Evolutionary conservation across 2,797 vertebrate species (phyloP).

Genomic region (Triplophysa bombifrons): DNA sequence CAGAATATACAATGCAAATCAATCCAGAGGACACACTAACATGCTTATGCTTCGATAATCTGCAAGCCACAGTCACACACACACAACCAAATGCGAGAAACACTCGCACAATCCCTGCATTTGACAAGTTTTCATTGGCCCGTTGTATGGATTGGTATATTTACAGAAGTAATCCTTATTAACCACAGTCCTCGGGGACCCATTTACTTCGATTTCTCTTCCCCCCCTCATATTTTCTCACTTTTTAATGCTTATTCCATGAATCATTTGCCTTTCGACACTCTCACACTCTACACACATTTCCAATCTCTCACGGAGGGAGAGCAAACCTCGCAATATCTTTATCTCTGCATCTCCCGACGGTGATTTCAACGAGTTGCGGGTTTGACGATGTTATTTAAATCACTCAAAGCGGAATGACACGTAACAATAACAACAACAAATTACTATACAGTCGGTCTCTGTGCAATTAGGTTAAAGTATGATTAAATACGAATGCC

Average conservation of each 20-base stretch:
- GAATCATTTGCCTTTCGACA: conserved; percentile 54
- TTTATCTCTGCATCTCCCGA: conserved; percentile 33
- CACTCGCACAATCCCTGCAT: conserved; percentile 48
- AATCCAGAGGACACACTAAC: conserved; percentile 42
- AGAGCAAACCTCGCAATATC: not conserved
- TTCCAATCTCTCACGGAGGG: not conserved
- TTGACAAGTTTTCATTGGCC: conserved; percentile 42
- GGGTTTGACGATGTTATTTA: conserved; percentile 51
- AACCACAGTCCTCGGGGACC: conserved; percentile 46
- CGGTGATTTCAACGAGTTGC: conserved; percentile 44
- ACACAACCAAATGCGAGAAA: conserved; percentile 35
- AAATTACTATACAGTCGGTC: conserved; percentile 50
- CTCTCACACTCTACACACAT: conserved; percentile 5
- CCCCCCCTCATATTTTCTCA: conserved; percentile 46
- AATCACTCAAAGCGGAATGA: conserved; percentile 53
- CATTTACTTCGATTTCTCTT: conserved; percentile 57
- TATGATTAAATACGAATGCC: conserved; percentile 58
- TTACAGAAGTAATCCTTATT: conserved; percentile 57
- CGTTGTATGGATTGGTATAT: conserved; percentile 55
- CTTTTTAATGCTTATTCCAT: conserved; percentile 54
- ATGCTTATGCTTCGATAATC: conserved; percentile 19
- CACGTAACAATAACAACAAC: conserved; percentile 54
- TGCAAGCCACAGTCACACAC: not conserved
- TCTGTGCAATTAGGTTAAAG: conserved; percentile 61
- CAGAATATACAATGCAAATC: conserved; percentile 25